phyloP scores from a whole-genome alignment of 2,113 vertebrate genomes.

The Crocuta crocuta region DNA sequence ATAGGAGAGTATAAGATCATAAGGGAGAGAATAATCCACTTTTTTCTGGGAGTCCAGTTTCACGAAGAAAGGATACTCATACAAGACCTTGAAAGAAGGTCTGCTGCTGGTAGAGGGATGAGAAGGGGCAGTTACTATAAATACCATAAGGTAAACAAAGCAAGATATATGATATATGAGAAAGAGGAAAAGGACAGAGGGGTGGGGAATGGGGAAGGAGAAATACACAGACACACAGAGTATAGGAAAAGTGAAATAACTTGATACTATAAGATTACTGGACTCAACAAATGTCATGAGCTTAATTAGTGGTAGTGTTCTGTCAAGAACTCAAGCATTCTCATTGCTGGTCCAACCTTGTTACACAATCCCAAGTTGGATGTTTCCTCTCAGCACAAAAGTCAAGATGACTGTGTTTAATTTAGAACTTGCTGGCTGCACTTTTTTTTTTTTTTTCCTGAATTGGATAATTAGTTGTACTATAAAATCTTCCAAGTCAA shows the following conservation, averaged over 20 bases:
- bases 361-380: constrained; percentile 1
- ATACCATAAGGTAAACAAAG: background rate
- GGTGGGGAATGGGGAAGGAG: no score
- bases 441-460: background rate
- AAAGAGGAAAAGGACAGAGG: no score
- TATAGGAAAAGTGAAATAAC: background rate
- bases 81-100: background rate
- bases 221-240: no score
- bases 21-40: background rate
- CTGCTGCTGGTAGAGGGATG: background rate
- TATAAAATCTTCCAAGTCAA: constrained; percentile 59
- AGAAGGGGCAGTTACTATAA: background rate
- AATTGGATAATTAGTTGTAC: constrained; percentile 48
- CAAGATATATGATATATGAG: background rate
- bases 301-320: background rate
- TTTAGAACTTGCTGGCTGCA: constrained; percentile 63
- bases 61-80: background rate
- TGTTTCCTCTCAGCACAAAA: constrained; percentile 51
- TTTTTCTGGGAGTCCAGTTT: background rate
- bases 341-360: background rate
- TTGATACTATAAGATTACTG: background rate
- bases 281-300: background rate
- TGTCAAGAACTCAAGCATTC: background rate
- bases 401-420: constrained; percentile 42
- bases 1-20: background rate